Evolutionary conservation across 2,888 invertebrate species (phyloP), one percentile per base, ranked within the genome.

Genomic region (Xestia rhomboidea): DNA sequence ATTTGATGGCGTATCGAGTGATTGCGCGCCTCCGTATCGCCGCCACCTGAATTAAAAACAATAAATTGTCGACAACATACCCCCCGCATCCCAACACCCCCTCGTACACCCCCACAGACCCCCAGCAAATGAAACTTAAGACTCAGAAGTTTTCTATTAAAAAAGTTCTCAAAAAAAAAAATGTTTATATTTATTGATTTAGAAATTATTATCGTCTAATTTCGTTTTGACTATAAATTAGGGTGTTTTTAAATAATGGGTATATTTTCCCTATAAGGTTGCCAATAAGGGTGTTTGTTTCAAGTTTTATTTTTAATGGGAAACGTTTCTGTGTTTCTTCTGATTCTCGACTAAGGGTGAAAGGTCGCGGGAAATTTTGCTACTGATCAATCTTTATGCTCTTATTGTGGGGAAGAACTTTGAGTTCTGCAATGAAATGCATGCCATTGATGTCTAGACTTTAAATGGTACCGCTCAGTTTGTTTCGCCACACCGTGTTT

Each of bases 11-110:
- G 93, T 88, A 91, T 88, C 92, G 90, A 92, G 91, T 93, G 93
- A 94, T 93, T 91, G 91, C 85, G 91, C 90, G 91, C 90, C 92
- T 90, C 92, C 88, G 88, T 89, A 89, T 91, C 88, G 89, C 87
- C 87, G 90, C 82, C 93, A 92, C 91, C 92, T 91, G 94, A 95
- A 96, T 96, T 95, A 95, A 96, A 95, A 95, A 94, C 95, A 91
- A 96, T 96, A 96, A 96, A 96, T 96, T 93, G 89, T 89, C 85
- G 83, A 87, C 89, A 87, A 85, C 81, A 79, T 74, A 75, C 80
- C 82, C 85, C 73, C 75, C 10, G 27, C 34, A 38, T 34, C 60
- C 41, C 27, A 2, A 15, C 24, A 57, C 41, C 62, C 75, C 68
- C 38, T 24, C 57, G 21, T 1, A n/a, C n/a, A 27, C 62, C 49